These are phyloP conservation scores for Argynnis bischoffii DNA, from an alignment of 2,888 invertebrate species.

Conservation along the genomic window DNA sequence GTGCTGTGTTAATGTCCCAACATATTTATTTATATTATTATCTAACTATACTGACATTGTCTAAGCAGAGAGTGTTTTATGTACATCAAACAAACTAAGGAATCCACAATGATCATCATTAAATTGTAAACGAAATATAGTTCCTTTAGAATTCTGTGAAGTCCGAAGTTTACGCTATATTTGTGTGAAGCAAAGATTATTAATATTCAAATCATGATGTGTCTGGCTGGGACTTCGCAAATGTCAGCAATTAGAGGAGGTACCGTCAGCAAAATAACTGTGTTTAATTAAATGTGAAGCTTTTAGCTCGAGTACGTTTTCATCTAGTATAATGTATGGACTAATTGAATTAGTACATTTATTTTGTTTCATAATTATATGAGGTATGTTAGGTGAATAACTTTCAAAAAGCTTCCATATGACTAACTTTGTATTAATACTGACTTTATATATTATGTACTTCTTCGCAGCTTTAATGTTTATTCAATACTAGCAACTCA, in stretches of 20 bases:
- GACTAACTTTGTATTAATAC: not conserved
- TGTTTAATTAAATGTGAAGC: slow-evolving; percentile 13
- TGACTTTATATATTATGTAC: too few species aligned
- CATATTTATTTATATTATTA: too few species aligned
- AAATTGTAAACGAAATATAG: not conserved
- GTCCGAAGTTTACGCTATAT: slow-evolving; percentile 1
- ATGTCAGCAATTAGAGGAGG: slow-evolving; percentile 54
- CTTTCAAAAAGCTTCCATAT: not conserved
- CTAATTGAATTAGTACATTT: slow-evolving; percentile 1
- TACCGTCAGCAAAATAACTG: slow-evolving; percentile 45
- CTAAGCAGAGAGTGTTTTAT: too few species aligned
- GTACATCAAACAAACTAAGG: not conserved
- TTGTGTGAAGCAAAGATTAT: slow-evolving; percentile 40
- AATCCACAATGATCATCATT: not conserved
- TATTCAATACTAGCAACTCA: too few species aligned
- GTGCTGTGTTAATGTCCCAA: too few species aligned
- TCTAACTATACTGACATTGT: too few species aligned
- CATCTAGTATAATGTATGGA: slow-evolving; percentile 5
- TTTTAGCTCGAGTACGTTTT: slow-evolving; percentile 4
- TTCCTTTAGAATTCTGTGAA: slow-evolving; percentile 5
- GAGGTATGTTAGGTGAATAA: not conserved
- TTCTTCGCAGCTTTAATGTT: too few species aligned
- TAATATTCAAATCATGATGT: slow-evolving; percentile 55
- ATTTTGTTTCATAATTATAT: slow-evolving; percentile 5
- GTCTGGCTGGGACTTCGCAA: slow-evolving; percentile 48